Evolutionary conservation across 2,888 invertebrate genomes (phyloP).

Genomic region (Spisula solida): DNA sequence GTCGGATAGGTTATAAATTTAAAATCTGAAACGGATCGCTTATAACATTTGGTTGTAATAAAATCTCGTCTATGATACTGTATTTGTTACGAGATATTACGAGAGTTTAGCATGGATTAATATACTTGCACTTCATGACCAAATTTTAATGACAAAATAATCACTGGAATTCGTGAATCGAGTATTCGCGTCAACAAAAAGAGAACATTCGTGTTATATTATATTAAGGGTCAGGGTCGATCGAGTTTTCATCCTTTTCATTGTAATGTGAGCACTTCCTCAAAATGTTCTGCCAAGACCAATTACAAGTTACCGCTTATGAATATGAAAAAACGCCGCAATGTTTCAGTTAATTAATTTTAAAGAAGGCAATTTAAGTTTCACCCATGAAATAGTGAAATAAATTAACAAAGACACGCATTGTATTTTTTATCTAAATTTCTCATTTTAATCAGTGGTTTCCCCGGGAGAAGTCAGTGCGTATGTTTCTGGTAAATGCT

Average conservation of each 20-base stretch:
- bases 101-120: background rate
- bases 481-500: background rate
- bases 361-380: background rate
- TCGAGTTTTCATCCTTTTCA: background rate
- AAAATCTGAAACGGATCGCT: constrained; percentile 17
- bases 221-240: background rate
- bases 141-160: constrained; percentile 24
- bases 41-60: constrained; percentile 31
- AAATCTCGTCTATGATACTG: constrained; percentile 28
- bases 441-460: background rate
- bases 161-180: background rate
- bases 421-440: background rate
- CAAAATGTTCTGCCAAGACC: background rate
- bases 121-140: background rate
- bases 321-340: background rate
- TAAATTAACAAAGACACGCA: background rate
- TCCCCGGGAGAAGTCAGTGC: background rate
- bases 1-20: constrained; percentile 34
- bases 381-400: background rate
- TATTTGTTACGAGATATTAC: constrained; percentile 3
- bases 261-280: background rate
- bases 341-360: background rate
- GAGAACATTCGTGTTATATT: constrained; percentile 9
- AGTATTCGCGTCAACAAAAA: background rate
- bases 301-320: background rate